A percentile compares a stretch with the other conserved stretches of the same genome.
Evolutionary conservation across 92 coral and sea anemone genomes (phyloP).

Genomic region (Pocillopora meandrina): DNA sequence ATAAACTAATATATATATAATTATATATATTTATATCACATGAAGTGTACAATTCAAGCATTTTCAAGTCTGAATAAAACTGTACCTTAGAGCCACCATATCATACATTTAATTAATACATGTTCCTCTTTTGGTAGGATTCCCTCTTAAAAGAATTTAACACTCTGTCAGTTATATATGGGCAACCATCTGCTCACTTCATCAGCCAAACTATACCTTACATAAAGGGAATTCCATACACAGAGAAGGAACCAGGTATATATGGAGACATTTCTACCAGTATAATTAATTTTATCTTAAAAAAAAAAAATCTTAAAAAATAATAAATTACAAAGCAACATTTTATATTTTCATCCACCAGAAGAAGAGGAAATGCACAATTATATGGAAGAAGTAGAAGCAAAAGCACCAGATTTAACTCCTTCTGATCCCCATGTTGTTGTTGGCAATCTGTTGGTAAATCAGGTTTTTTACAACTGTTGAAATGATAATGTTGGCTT

Average conservation of each 20-base stretch:
- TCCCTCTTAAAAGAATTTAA: conserved; percentile 85
- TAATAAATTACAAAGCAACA: background rate
- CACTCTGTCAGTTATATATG: conserved; percentile 87
- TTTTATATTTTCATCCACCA: background rate
- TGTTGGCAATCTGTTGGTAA: conserved; percentile 79
- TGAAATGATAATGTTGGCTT: too few relatives aligned
- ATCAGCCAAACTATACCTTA: conserved; percentile 74
- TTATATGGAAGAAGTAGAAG: conserved; percentile 3
- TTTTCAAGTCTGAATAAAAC: too few relatives aligned
- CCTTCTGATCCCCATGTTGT: conserved; percentile 42
- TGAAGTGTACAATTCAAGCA: too few relatives aligned
- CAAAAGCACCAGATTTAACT: background rate
- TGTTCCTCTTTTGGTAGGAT: conserved; percentile 42
- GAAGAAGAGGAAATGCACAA: conserved; percentile 21
- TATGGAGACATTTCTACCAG: background rate
- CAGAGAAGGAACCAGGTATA: conserved; percentile 1
- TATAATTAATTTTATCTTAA: background rate
- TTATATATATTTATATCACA: background rate
- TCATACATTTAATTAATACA: background rate
- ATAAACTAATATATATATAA: background rate
- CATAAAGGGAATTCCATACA: conserved; percentile 78
- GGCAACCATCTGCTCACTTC: conserved; percentile 77
- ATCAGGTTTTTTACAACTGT: background rate
- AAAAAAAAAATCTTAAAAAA: background rate
- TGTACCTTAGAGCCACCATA: background rate